Percentiles rank a stretch among this genome's conserved stretches.
These are phyloP conservation scores for Rostratula benghalensis DNA, from an alignment of 2,113 vertebrate genomes.

Conservation along the genomic window DNA sequence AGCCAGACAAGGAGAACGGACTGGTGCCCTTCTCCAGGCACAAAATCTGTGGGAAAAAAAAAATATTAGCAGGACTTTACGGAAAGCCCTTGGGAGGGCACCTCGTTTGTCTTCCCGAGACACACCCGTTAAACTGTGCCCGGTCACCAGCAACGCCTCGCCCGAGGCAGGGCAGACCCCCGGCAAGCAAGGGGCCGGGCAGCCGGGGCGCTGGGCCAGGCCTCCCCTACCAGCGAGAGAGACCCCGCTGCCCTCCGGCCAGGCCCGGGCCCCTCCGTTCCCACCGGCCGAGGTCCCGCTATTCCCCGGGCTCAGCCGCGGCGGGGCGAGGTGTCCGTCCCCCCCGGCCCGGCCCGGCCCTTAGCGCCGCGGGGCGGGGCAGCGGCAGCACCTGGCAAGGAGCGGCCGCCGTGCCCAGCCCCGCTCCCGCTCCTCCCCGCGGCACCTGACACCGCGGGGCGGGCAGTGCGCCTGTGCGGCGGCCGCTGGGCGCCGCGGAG, in stretches of 20 bases:
- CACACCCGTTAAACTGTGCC: accelerated
- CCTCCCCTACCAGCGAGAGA: neutral
- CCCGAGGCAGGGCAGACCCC: neutral
- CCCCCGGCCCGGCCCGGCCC: too few relatives aligned
- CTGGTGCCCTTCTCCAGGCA: neutral
- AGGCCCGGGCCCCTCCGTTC: neutral
- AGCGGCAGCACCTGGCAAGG: neutral
- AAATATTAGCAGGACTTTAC: neutral
- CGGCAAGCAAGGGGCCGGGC: neutral
- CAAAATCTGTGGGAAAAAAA: neutral
- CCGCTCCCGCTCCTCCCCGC: neutral
- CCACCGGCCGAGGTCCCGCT: neutral
- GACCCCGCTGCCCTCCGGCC: neutral
- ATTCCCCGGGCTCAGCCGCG: neutral
- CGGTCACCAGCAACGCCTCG: accelerated
- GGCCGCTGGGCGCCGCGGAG: neutral
- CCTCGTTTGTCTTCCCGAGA: accelerated
- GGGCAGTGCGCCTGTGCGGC: conserved; percentile 64
- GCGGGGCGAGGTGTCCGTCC: too few relatives aligned
- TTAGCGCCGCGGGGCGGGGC: neutral
- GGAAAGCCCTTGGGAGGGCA: neutral
- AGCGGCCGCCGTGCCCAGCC: neutral
- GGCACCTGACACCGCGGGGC: neutral
- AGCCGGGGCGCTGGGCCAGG: neutral
- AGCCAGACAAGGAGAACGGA: accelerated